A percentile compares a stretch with the other conserved stretches of the same genome.
Evolutionary conservation across 2,888 invertebrate genomes (phyloP).

Genomic region (Drosophila rubida): DNA sequence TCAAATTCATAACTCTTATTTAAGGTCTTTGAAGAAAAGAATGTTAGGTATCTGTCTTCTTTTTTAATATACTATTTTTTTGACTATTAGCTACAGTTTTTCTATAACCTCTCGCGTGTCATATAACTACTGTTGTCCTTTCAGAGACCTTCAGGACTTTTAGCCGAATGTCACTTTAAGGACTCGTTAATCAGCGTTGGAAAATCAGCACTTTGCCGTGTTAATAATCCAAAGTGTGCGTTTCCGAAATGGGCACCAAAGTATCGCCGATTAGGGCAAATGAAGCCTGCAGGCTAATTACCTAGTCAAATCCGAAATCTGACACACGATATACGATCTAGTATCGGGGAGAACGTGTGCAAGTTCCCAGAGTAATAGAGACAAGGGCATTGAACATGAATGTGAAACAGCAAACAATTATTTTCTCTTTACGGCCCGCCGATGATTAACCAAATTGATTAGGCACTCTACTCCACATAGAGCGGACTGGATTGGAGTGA

Average conservation of each 20-base stretch:
- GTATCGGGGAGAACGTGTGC: conserved; percentile 62
- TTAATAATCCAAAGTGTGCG: background rate
- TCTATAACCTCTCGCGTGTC: background rate
- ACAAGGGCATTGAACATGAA: conserved; percentile 54
- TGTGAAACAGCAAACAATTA: conserved; percentile 73
- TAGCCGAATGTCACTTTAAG: background rate
- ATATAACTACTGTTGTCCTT: background rate
- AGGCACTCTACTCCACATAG: conserved; percentile 59
- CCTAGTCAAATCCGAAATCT: conserved; percentile 4
- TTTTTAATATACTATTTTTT: too few relatives aligned
- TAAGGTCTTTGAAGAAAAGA: too few relatives aligned
- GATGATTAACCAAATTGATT: conserved; percentile 76
- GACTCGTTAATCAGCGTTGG: background rate
- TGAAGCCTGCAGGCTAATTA: background rate
- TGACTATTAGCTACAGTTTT: background rate
- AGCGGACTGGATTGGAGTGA: too few relatives aligned
- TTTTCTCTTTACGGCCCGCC: conserved; percentile 64
- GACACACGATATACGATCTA: background rate
- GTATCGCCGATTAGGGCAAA: background rate
- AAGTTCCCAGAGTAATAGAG: conserved; percentile 67
- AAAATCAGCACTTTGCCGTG: background rate
- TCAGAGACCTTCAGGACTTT: background rate
- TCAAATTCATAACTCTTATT: too few relatives aligned
- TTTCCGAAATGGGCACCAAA: background rate
- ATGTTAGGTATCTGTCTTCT: too few relatives aligned